Evolutionary conservation across 2,888 invertebrate species (phyloP).

Genomic region (Heliconius aoede): DNA sequence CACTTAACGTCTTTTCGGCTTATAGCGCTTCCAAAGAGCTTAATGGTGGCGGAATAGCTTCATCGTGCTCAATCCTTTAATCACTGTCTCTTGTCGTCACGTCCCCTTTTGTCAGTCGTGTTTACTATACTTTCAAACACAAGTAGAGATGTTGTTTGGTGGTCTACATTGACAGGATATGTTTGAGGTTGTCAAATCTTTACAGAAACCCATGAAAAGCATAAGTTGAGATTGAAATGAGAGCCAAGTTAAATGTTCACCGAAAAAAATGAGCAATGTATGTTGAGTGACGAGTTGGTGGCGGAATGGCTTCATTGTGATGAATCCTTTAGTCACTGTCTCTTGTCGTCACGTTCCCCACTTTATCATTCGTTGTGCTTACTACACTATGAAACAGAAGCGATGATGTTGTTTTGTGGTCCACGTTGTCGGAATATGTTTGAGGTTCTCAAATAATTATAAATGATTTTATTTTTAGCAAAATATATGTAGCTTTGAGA

Average conservation of each 20-base stretch:
- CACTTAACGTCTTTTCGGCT: conserved; percentile 40
- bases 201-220: neutral
- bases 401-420: conserved; percentile 8
- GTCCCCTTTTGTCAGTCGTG: conserved; percentile 30
- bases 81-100: conserved; percentile 45
- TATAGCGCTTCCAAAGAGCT: conserved; percentile 39
- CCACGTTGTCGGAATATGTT: conserved; percentile 8
- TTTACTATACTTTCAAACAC: conserved; percentile 27
- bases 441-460: neutral
- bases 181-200: neutral
- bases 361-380: conserved; percentile 17
- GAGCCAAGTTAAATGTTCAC: too few species aligned
- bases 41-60: conserved; percentile 46
- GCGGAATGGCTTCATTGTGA: conserved; percentile 39
- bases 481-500: neutral
- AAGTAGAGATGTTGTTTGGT: conserved; percentile 23
- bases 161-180: conserved; percentile 5
- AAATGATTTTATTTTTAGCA: neutral
- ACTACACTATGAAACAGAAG: conserved; percentile 29
- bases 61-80: conserved; percentile 42
- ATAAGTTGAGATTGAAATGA: too few species aligned
- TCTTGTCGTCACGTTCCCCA: conserved; percentile 37
- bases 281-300: conserved; percentile 13
- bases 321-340: conserved; percentile 44
- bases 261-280: too few species aligned